Base-by-base conservation (phyloP, 2,888 invertebrate genomes). In the Sphaeridia pumilis region DNA sequence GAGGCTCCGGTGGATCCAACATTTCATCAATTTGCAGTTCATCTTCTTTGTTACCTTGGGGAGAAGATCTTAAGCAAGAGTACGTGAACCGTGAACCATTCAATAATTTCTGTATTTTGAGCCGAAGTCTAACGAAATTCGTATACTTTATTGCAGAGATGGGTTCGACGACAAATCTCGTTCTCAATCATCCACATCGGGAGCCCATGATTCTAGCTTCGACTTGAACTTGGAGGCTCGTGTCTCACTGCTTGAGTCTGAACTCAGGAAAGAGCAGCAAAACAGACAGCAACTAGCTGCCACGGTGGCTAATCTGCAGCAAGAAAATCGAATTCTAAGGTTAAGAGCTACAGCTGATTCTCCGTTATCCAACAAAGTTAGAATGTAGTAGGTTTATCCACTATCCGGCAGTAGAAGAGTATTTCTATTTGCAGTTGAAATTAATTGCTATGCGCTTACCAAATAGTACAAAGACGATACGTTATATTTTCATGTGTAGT, bases 261-360 rank as follows among this genome's bases (percentile, higher is more conserved):
- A 78, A 61, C 74, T 81, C 17, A 74, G 75, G 28, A 71, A 77
- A 51, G 81, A 82, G 69, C 79, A 79, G 5, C 72, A 77, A 46
- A 71, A 78, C 36, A 72, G 80, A 43, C 70, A 77, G 57, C 77
- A 79, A 2, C 68, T 82, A 49, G 81, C 81, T 67, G 79, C 79
- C 52, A 83, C 83, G 67, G 81, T 84, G 4, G 84, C 57, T 63
- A 59, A 56, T 43, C 72, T 90, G 57, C 77, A 84, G 20, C 83
- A 86, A 47, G 88, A 90, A 70, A 92, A 92, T 73, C 79, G 83
- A 36, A 80, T 89, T 21, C 74, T 90, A 44, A 86, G 88, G 65
- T 20, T 38, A 14, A 14, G 38, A 38, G 5, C 38, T 5, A 14
- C 31, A 14, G 20, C 5, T 17, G 38, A 38, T 17, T 38, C 38